phyloP scores from a whole-genome alignment of 2,797 vertebrate species.

The Octomys mimax region DNA sequence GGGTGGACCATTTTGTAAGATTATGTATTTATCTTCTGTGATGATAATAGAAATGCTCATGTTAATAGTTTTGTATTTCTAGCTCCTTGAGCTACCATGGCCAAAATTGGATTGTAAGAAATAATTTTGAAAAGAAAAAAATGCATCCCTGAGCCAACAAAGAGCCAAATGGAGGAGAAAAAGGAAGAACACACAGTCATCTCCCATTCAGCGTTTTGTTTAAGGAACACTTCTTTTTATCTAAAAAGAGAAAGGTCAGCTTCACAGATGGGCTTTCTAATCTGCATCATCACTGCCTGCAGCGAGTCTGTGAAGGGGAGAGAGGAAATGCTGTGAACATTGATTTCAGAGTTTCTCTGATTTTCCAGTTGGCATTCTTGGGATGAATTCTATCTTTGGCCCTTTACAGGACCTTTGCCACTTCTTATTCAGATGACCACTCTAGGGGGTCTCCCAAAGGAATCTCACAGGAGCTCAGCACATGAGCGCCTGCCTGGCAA shows the following conservation, averaged over 20 bases:
- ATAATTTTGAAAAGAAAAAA: slow-evolving; percentile 19
- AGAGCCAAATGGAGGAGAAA: not conserved
- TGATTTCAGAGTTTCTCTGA: not conserved
- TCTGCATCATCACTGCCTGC: not conserved
- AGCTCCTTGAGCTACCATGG: not conserved
- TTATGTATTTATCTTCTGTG: not conserved
- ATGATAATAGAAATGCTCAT: not conserved
- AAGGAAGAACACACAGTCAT: not conserved
- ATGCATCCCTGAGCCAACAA: not conserved
- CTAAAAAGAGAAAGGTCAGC: not conserved
- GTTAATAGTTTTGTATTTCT: not conserved
- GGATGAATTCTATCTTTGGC: not conserved
- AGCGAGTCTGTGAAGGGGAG: not conserved
- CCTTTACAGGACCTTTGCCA: too few species aligned
- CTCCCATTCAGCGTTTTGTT: not conserved
- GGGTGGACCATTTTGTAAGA: not conserved
- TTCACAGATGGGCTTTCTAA: not conserved
- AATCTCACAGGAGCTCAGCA: not conserved
- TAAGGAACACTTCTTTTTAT: slow-evolving; percentile 15
- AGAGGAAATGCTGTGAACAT: not conserved
- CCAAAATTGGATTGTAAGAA: not conserved
- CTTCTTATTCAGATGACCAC: not conserved
- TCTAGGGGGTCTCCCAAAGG: not conserved
- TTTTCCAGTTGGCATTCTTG: not conserved
- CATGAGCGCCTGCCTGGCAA: too few species aligned